Evolutionary conservation across 2,888 invertebrate genomes (phyloP).

Genomic region (Pharmacophagus antenor): DNA sequence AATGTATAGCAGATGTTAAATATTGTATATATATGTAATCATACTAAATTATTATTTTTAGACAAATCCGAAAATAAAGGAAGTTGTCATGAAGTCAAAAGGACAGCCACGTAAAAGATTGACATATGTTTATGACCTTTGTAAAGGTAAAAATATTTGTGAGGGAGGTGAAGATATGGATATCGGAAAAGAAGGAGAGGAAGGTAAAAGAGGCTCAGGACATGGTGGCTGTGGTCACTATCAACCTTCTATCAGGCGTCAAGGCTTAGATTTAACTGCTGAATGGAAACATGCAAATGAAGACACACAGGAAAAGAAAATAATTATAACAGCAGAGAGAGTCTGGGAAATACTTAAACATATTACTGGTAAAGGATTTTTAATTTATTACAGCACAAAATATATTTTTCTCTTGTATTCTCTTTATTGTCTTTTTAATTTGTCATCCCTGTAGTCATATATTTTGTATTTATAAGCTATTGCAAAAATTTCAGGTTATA

Average conservation of each 20-base stretch:
- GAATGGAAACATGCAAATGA: constrained; percentile 99
- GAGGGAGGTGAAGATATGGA: constrained; percentile 99
- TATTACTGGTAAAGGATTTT: constrained; percentile 82
- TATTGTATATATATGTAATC: neutral
- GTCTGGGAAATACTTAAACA: constrained; percentile 98
- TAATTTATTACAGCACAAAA: neutral
- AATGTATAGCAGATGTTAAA: constrained; percentile 2
- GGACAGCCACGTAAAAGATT: constrained; percentile 97
- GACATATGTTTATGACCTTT: constrained; percentile 97
- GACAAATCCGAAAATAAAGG: constrained; percentile 95
- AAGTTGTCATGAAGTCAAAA: constrained; percentile 96
- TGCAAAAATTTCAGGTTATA: too few species aligned
- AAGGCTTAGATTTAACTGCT: constrained; percentile 95
- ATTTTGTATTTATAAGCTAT: too few species aligned
- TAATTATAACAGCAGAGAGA: constrained; percentile 94
- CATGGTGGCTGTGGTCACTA: constrained; percentile 99
- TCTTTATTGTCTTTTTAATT: too few species aligned
- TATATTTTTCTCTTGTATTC: too few species aligned
- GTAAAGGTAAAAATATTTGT: constrained; percentile 98
- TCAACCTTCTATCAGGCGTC: constrained; percentile 94
- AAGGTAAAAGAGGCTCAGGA: constrained; percentile 79
- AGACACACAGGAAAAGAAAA: constrained; percentile 98
- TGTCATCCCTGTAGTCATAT: too few species aligned
- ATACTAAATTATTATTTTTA: constrained; percentile 57
- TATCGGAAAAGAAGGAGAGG: constrained; percentile 88